Percentiles rank a stretch among this genome's conserved stretches.
These are phyloP conservation scores for Zophobas atratus DNA, from an alignment of 1,140 invertebrate genomes.

Conservation along the genomic window DNA sequence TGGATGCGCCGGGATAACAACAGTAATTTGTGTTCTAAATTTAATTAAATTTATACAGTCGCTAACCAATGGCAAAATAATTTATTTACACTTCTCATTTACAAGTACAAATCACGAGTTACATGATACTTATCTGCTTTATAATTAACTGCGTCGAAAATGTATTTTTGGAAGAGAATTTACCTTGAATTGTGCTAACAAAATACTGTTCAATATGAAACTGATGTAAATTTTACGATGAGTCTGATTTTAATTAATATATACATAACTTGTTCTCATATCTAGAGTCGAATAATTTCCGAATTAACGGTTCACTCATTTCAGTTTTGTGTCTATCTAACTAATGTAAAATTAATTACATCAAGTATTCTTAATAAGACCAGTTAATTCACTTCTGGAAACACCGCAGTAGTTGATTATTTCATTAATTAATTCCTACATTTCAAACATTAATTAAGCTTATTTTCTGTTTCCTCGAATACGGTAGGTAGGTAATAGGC, in stretches of 20 bases:
- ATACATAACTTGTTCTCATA: no score
- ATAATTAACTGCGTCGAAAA: no score
- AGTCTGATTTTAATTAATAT: no score
- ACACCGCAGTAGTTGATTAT: slow-evolving; percentile 9
- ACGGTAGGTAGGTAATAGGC: not conserved
- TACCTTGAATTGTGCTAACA: no score
- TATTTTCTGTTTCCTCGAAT: slow-evolving; percentile 9
- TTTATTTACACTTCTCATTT: no score
- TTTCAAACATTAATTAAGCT: slow-evolving; percentile 7
- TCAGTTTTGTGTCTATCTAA: not conserved
- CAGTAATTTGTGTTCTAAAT: not conserved
- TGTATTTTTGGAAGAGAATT: no score
- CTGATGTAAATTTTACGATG: no score
- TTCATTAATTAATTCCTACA: slow-evolving; percentile 18
- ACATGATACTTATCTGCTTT: no score
- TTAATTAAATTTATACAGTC: not conserved
- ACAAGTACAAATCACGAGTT: no score
- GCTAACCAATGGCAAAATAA: no score
- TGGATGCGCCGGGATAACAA: slow-evolving; percentile 11
- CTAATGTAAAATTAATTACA: not conserved
- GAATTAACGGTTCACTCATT: not conserved
- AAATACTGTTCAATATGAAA: no score
- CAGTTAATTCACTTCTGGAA: not conserved
- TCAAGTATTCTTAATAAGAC: not conserved
- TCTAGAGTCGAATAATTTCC: no score